Base-by-base conservation (phyloP, 2,888 invertebrate genomes). In the Apamea sordens region DNA sequence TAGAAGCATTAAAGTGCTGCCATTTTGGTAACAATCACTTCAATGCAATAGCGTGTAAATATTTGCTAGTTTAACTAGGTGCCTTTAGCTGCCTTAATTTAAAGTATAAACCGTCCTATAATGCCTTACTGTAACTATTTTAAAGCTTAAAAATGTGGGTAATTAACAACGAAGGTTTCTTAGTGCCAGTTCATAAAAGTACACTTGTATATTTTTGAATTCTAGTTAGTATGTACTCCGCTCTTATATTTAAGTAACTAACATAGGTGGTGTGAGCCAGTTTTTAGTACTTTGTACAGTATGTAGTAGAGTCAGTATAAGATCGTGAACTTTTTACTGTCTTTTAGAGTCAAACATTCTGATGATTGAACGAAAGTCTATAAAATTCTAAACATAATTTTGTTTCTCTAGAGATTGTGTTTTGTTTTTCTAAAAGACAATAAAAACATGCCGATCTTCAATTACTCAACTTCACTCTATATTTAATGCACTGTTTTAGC, bases 61-160 rank as follows among this genome's bases (percentile, higher is more conserved):
- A 90, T 74, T 84, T 69, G 75, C 85, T 88, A 88, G 80, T 89
- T 68, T 77, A 85, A 79, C 81, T 88, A 92, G 93, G 95, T 96
- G 95, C 95, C 95, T 95, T 95, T 93, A 93, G 93, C 93, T 95
- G 95, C 95, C 95, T 96, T 96, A 94, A 89, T 94, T 93, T 90
- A 91, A 93, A 93, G 91, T 92, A 89, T 92, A 92, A 93, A 95
- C 96, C 96, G 96, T 96, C 96, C 96, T 94, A 86, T 91, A 91
- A 92, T 94, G 95, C 94, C 95, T 96, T 95, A 94, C 88, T 89
- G 69, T 86, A 67, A 86, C 73, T 84, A 86, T 88, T 82, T 74
- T 83, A 86, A 82, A 89, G 86, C 89, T 89, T 90, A 87, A 87
- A 74, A 86, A 88, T 93, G 94, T 95, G 94, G 95, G 95, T 95